Evolutionary conservation across 2,797 vertebrate genomes (phyloP), one percentile per base, ranked within the genome.

Genomic region (Schizothorax lantsangensis): DNA sequence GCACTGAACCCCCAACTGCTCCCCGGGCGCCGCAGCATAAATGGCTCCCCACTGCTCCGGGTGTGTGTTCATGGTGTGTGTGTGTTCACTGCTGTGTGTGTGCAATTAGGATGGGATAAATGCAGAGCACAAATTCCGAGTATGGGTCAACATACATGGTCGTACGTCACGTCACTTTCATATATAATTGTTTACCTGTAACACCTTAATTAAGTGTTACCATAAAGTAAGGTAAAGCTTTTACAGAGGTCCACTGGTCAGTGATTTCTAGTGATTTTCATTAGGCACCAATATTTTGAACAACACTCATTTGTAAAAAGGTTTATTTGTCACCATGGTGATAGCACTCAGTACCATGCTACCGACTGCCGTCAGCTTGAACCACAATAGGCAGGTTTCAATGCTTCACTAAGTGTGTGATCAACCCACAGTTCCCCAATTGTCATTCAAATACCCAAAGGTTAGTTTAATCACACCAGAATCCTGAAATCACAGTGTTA

Each of bases 401-500:
- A 54, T 86, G 75, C 72, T 49, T 23, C 40, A 72, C 64, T 72
- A 68, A 82, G 75, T 86, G 81, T 57, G 81, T 86, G 81, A 84
- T 83, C 80, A 86, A 74, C 84, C 73, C 2, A 1, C 72, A 79
- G 49, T 83, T 79, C 73, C 71, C 79, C 74, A 84, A 73, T 81
- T 84, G 68, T 68, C 84, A 86, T 84, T 88, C 75, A 86, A 59
- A 80, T 33, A 79, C 30, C 75, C 45, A 83, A 83, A 79, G 84
- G 84, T 88, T 86, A 83, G 69, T 80, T 83, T 81, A 86, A 88
- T 88, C 68, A 83, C 21, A 5, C 43, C 69, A 72, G 30, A 47
- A 83, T 57, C 64, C 49, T 59, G 30, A 78, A 83, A 86, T 54
- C 68, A 79, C 64, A 66, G 52, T 73, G 57, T 72, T 79, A 79